A percentile compares a stretch with the other conserved stretches of the same genome.
phyloP scores from a whole-genome alignment of 1,140 invertebrate genomes.

The Drosophila athabasca region DNA sequence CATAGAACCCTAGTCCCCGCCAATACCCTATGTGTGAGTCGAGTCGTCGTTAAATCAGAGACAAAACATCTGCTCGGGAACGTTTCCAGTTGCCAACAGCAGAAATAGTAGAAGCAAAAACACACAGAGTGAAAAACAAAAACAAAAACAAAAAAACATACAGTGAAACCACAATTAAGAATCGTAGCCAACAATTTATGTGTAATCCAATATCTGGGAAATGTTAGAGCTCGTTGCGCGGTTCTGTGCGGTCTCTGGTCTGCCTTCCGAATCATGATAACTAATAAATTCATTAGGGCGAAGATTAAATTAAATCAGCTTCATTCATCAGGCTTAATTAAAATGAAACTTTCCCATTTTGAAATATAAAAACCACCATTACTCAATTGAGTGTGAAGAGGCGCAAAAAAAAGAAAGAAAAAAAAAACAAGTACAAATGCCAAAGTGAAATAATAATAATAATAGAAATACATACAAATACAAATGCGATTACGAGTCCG shows the following conservation, averaged over 20 bases:
- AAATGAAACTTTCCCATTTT: conserved; percentile 76
- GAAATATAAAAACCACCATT: conserved; percentile 56
- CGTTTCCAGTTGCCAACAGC: conserved; percentile 48
- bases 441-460: conserved; percentile 10
- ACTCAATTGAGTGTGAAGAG: conserved; percentile 76
- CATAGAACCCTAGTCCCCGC: conserved; percentile 4
- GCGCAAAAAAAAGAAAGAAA: conserved; percentile 23
- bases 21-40: conserved; percentile 31
- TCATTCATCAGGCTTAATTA: conserved; percentile 79
- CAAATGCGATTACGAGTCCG: too few species aligned
- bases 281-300: conserved; percentile 77
- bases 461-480: conserved; percentile 2
- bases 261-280: conserved; percentile 21
- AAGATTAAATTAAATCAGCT: conserved; percentile 81
- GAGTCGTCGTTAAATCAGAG: conserved; percentile 43
- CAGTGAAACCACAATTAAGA: conserved; percentile 22
- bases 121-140: conserved; percentile 18
- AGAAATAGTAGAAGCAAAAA: conserved; percentile 10
- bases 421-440: conserved; percentile 3
- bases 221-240: conserved; percentile 1
- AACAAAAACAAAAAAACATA: conserved; percentile 8
- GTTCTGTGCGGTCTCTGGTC: neutral
- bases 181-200: conserved; percentile 15
- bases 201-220: conserved; percentile 27
- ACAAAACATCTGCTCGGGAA: conserved; percentile 59